These are phyloP conservation scores for Monoplex corrugatus DNA, from an alignment of 2,888 invertebrate species.

Conservation along the genomic window DNA sequence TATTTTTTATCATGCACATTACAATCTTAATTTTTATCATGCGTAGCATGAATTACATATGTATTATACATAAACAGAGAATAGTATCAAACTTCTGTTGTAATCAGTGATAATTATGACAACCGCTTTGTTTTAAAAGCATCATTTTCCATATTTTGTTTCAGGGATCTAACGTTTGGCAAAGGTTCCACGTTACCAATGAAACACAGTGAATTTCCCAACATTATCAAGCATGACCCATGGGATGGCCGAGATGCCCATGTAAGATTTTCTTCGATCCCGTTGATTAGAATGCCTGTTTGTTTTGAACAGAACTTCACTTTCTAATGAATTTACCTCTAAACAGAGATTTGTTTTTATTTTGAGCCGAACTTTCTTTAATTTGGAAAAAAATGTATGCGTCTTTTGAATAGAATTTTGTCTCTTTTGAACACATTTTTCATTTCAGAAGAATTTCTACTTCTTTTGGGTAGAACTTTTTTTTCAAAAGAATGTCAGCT, in stretches of 20 bases:
- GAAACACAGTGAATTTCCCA: conserved; percentile 85
- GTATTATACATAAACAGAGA: no score
- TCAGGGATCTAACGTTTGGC: conserved; percentile 94
- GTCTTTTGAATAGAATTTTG: no score
- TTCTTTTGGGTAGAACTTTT: no score
- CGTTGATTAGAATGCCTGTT: neutral
- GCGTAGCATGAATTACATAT: no score
- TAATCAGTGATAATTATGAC: neutral
- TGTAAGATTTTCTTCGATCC: conserved; percentile 65
- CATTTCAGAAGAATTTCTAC: no score
- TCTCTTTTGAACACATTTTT: no score
- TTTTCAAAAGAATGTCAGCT: no score
- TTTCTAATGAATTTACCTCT: neutral
- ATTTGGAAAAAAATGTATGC: neutral
- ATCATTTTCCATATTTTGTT: no score
- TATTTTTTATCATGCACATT: no score
- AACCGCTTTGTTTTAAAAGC: neutral
- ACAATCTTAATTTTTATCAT: no score
- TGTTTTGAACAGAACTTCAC: no score
- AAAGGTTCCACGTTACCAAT: conserved; percentile 93
- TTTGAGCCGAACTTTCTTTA: neutral
- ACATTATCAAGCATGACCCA: conserved; percentile 86
- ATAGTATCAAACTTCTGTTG: no score
- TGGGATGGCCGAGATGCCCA: conserved; percentile 99
- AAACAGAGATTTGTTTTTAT: neutral